Conservation (phyloP, 2,113 vertebrate genomes). For the Rana temporaria region DNA sequence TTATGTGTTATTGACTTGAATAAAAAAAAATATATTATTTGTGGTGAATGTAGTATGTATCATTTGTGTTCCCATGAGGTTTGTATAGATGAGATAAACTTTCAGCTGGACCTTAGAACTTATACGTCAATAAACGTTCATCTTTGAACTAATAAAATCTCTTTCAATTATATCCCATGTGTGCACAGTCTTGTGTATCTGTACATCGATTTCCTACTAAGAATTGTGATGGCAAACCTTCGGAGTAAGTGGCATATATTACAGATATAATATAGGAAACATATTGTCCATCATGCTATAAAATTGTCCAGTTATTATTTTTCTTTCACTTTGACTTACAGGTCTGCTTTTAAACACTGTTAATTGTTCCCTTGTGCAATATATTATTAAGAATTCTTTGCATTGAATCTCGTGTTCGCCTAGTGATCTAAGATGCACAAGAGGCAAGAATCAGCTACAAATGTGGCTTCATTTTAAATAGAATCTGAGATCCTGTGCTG, state of each 20-base stretch:
- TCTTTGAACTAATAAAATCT: slow-evolving; percentile 38
- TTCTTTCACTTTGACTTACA: no score
- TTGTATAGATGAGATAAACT: slow-evolving; percentile 33
- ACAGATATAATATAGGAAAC: slow-evolving; percentile 7
- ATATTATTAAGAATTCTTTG: no score
- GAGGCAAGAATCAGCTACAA: no score
- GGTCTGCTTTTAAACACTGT: no score
- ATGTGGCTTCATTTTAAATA: no score
- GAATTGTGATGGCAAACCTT: not conserved
- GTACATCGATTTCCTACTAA: slow-evolving; percentile 14
- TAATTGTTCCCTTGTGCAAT: no score
- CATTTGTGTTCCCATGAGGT: slow-evolving; percentile 3
- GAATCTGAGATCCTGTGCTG: no score
- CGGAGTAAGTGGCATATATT: slow-evolving; percentile 5
- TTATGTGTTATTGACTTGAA: slow-evolving; percentile 22
- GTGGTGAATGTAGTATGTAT: not conserved
- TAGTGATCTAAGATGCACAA: no score
- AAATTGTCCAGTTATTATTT: no score
- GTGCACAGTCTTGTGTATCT: not conserved
- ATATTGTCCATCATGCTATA: not conserved
- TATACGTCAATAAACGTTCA: slow-evolving; percentile 39
- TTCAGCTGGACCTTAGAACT: slow-evolving; percentile 16
- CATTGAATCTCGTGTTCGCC: no score
- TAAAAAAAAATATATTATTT: slow-evolving; percentile 5
- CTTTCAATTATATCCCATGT: slow-evolving; percentile 12